Base-by-base conservation (phyloP, 1,140 invertebrate genomes). In the Neomicropteryx cornuta region DNA sequence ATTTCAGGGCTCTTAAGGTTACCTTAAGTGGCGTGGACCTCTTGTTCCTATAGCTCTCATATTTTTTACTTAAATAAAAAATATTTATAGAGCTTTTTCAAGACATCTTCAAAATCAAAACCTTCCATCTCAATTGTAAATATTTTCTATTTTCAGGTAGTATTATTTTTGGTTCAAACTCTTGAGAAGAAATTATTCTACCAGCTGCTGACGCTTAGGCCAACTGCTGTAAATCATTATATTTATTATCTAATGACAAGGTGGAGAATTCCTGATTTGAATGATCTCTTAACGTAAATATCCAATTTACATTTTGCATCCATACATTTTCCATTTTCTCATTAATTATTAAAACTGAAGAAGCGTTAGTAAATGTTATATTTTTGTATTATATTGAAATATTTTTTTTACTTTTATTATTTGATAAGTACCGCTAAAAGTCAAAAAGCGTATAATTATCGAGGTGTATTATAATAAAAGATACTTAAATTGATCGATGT, bases 131-230 rank as follows among this genome's bases (percentile, higher is more conserved):
- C 8, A n/a, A 36, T 36, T 22, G 19, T n/a, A 6, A 10, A 6
- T 17, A 35, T 5, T 33, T 38, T 22, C 28, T 33, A 28, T 32
- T 46, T 42, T 22, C 46, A 71, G 68, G 61, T 70, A 3, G 61
- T 75, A 0, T 41, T 76, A 1, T 76, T 74, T 39, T 50, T 77
- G 1, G 69, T 68, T 18, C 66, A 67, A 44, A 73, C 72, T 0
- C 41, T 77, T 0, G 72, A 74, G 41, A 58, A 63, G 23, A 64
- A 62, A 36, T 41, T 74, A 11, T 69, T 75, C 4, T 58, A 68
- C 38, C 64, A 66, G 29, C 46, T 76, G 11, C 45, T 77, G 0
- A 51, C 62, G 4, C 57, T 62, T 14, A 53, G 71, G 28, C 62
- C 68, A 0, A 42, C 66, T 5, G 72, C 73, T 0, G 47, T 73